phyloP scores from a whole-genome alignment of 2,797 vertebrate species.

The Carcharodon carcharias region DNA sequence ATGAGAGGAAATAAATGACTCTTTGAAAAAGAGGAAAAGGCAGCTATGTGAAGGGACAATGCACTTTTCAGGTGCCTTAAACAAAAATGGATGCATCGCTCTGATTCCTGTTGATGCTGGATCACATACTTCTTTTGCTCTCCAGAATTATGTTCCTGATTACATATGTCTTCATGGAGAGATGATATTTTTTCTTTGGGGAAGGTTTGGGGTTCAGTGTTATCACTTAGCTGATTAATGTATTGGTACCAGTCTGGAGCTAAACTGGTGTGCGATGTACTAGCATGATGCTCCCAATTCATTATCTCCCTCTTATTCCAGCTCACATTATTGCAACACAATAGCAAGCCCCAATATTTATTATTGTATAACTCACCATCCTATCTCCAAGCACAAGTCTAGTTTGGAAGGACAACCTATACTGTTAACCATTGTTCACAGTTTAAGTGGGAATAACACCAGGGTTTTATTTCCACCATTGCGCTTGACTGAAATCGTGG shows the following conservation, averaged over 20 bases:
- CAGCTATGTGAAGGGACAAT: not conserved
- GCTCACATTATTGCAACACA: not conserved
- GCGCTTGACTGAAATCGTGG: not conserved
- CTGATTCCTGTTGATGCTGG: not conserved
- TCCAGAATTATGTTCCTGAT: not conserved
- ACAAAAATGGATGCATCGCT: not conserved
- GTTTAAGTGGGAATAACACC: not conserved
- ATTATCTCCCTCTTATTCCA: not conserved
- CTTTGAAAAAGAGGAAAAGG: not conserved
- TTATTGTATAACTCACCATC: not conserved
- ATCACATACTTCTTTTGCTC: no score
- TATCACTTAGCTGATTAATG: not conserved
- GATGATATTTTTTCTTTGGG: not conserved
- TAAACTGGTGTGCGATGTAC: no score
- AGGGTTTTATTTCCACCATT: not conserved
- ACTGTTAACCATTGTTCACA: not conserved
- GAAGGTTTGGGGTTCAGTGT: not conserved
- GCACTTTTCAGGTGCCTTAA: not conserved
- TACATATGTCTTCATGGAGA: not conserved
- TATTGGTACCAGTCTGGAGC: no score
- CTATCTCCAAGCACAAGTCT: not conserved
- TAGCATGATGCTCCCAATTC: not conserved
- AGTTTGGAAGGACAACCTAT: not conserved
- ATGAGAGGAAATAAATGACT: not conserved
- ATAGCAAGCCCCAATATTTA: not conserved